A percentile compares a stretch with the other conserved stretches of the same genome.
Conservation (phyloP, 2,113 vertebrate species). For the Pelobates fuscus region DNA sequence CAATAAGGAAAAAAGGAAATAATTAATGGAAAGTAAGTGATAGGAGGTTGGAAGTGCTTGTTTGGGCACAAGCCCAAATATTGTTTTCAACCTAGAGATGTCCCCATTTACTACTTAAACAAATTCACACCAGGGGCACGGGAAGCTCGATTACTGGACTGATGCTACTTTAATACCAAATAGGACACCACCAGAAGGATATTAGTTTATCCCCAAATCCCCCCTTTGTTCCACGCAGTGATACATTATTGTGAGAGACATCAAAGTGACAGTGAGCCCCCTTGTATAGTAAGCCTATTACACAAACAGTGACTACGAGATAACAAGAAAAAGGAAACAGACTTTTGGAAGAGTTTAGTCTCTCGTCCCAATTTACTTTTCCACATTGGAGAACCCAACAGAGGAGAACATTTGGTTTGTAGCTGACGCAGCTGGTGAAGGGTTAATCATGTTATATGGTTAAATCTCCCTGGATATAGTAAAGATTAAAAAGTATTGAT, state of each 20-base stretch:
- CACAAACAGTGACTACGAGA: constrained; percentile 36
- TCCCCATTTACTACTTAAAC: no score
- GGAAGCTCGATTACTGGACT: no score
- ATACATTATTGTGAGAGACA: constrained; percentile 26
- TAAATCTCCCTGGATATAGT: not conserved
- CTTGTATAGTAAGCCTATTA: constrained; percentile 37
- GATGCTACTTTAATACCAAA: no score
- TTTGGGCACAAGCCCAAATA: no score
- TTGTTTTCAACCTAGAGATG: no score
- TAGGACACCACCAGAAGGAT: no score
- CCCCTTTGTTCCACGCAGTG: not conserved
- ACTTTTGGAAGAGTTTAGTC: constrained; percentile 18
- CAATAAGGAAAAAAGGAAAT: no score
- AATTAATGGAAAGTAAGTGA: no score
- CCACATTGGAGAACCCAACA: not conserved
- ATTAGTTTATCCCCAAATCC: not conserved
- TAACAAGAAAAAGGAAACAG: constrained; percentile 32
- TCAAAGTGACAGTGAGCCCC: constrained; percentile 20
- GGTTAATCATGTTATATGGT: constrained; percentile 39
- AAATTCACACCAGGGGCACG: no score
- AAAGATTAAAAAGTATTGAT: not conserved
- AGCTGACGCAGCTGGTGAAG: constrained; percentile 15
- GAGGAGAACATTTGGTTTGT: not conserved
- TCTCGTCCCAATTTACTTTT: not conserved
- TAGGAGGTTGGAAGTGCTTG: no score